Conservation (phyloP, 2,113 vertebrate species). For the Verasper variegatus region DNA sequence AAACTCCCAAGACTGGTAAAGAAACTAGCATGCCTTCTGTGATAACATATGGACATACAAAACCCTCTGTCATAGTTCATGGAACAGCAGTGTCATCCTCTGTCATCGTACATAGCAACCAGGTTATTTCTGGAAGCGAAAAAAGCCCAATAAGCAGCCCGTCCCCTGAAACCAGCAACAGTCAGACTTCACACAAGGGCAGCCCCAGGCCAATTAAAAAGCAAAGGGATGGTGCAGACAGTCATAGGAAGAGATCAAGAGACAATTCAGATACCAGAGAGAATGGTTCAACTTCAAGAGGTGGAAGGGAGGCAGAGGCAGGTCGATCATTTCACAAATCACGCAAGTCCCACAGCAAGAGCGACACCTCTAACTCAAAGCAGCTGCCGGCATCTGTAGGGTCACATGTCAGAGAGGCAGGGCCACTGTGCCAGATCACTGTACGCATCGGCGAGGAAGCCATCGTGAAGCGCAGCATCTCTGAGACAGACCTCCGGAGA, state of each 20-base stretch:
- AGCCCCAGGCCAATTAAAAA: constrained; percentile 79
- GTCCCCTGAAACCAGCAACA: constrained; percentile 64
- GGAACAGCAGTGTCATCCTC: constrained; percentile 82
- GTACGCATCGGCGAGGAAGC: constrained; percentile 93
- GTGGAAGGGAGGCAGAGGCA: constrained; percentile 66
- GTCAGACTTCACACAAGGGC: constrained; percentile 71
- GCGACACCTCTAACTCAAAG: constrained; percentile 83
- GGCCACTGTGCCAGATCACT: constrained; percentile 93
- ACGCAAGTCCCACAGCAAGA: constrained; percentile 80
- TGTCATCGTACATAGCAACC: constrained; percentile 81
- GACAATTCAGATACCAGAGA: constrained; percentile 69
- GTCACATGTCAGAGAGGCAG: constrained; percentile 80
- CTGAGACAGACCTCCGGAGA: constrained; percentile 88
- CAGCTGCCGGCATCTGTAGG: constrained; percentile 76
- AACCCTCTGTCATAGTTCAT: constrained; percentile 90
- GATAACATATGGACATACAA: constrained; percentile 88
- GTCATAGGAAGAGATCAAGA: constrained; percentile 70
- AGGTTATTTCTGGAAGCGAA: constrained; percentile 79
- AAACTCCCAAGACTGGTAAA: constrained; percentile 63
- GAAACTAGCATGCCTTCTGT: constrained; percentile 81
- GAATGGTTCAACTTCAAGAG: constrained; percentile 38
- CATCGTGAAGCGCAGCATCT: constrained; percentile 92
- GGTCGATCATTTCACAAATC: constrained; percentile 72
- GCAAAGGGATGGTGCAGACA: constrained; percentile 71
- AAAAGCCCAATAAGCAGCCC: constrained; percentile 76